Base-by-base conservation (phyloP, 2,888 invertebrate species). In the Camptogramma bilineatum region DNA sequence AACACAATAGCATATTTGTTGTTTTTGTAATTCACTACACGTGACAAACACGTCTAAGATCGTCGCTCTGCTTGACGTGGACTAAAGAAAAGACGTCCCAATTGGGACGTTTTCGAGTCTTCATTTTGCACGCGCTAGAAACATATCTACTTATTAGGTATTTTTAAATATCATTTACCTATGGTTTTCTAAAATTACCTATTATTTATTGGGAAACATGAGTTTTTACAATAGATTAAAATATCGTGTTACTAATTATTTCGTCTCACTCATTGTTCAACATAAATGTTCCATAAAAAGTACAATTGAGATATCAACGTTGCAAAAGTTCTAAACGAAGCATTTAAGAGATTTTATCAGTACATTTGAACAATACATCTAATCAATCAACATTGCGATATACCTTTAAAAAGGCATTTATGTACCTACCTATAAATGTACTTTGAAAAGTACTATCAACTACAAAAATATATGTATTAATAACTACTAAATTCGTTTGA, bases 321-420 rank as follows among this genome's bases (percentile, higher is more conserved):
- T 59, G 48, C 58, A 54, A 53, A 51, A 64, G 50, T 54, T 50
- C 63, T 59, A 28, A 44, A 47, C 57, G n/a, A 19, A 39, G 28
- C 51, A 17, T 55, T 48, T 52, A 52, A 13, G 13, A 53, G 57
- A 64, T 64, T 17, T 0, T 59, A 55, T 55, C 55, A 34, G 17
- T 21, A 58, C 42, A 48, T 51, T 54, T 21, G n/a, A 51, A 64
- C 63, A 64, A 64, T 64, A 48, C 63, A 24, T 53, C 48, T 59
- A 59, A 59, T 64, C 63, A 64, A 64, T 64, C 63, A 59, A 52
- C 57, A 48, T 63, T 48, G 57, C 57, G 24, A 2, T 57, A 52
- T 8, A 44, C 19, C 5, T 48, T 48, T 46, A 2, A 28, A 57
- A 50, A 58, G 21, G 16, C 5, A 17, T 44, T 3, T 17, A 44